Percentiles rank a stretch among this genome's conserved stretches.
Conservation (phyloP, 2,888 invertebrate species). For the Eucera pruinosa region DNA sequence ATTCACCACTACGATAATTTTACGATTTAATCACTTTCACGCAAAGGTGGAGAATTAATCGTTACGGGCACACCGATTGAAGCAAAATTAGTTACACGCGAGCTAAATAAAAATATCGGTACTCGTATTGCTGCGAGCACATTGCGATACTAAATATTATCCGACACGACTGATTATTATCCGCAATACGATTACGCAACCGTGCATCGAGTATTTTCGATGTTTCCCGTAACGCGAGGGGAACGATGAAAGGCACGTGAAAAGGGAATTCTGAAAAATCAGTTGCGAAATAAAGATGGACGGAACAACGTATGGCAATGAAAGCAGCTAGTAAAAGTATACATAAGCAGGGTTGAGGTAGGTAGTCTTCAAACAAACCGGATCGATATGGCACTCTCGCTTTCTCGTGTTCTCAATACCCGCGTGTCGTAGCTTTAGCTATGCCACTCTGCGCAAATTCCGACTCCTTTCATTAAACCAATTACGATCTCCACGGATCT, state of each 20-base stretch:
- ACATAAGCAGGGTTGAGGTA: constrained; percentile 70
- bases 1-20: too few relatives aligned
- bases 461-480: not conserved
- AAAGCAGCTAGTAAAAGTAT: constrained; percentile 44
- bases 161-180: constrained; percentile 11
- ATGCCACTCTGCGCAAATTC: constrained; percentile 1
- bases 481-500: not conserved
- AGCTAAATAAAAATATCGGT: not conserved
- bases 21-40: too few relatives aligned
- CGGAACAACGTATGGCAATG: constrained; percentile 42
- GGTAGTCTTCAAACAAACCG: constrained; percentile 68
- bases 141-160: constrained; percentile 10
- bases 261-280: too few relatives aligned
- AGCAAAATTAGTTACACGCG: not conserved
- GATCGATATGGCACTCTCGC: constrained; percentile 78
- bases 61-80: not conserved
- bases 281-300: constrained; percentile 8
- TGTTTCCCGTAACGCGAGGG: too few relatives aligned
- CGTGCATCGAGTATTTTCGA: constrained; percentile 15
- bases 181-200: constrained; percentile 24
- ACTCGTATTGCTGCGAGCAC: constrained; percentile 9
- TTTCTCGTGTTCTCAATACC: constrained; percentile 73
- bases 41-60: too few relatives aligned
- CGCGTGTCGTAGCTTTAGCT: constrained; percentile 22
- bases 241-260: too few relatives aligned